Base-by-base conservation (phyloP, 1,140 invertebrate genomes). In the Drosophila albomicans region DNA sequence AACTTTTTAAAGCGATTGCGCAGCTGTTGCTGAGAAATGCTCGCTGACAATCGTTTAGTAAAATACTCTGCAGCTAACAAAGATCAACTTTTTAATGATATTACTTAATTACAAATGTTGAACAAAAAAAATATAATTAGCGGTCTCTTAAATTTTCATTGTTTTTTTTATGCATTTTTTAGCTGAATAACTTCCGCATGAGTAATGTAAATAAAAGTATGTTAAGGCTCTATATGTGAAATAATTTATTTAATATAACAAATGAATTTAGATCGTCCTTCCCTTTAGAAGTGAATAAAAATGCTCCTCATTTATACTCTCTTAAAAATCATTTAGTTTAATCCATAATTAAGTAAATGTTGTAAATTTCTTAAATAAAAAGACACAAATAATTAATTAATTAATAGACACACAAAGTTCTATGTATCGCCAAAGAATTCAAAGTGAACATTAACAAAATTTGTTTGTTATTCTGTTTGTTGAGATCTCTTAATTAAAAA, bases 401-500 rank as follows among this genome's bases (percentile, higher is more conserved):
- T 78, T 46, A 45, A 28, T 32, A 71, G 79, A 79, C 58, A 75
- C 77, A 73, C 7, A 38, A 38, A 59, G 63, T 75, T 65, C 20
- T 52, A 52, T 79, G 49, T 32, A 73, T 78, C 52, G 25, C 58
- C 20, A 54, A 41, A 78, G 10, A 57, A 57, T 71, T 71, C 63
- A 65, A 62, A 84, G 52, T 62, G 63, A 61, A 73, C 56, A 74
- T 73, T 84, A 84, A 84, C 81, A 78, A 78, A 57, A 59, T 38
- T 54, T 59, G 20, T 43, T 75, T 25, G 20, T 25, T 25, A 25
- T 25, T 25, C 20, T 25, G 20, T 38, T 66, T 58, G 57, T 61
- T 86, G 82, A 86, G 82, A 86, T 86, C 82, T 64, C 82, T 81
- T 76, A 86, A 79, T 66, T 46, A 78, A 87, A 63, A 67, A 49